phyloP scores from a whole-genome alignment of 2,797 vertebrate species.

The Phoxinus dragarum region DNA sequence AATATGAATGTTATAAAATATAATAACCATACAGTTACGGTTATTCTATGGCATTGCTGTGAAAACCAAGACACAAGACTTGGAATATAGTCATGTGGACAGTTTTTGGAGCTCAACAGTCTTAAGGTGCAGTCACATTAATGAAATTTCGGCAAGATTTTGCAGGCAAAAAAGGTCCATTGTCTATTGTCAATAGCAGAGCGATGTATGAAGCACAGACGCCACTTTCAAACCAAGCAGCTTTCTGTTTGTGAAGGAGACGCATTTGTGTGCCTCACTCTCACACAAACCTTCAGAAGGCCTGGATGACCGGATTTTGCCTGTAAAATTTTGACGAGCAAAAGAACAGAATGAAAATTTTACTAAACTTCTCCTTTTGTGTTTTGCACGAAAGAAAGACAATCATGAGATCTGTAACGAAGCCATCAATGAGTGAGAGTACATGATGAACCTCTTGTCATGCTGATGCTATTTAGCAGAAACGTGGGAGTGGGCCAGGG shows the following conservation, averaged over 20 bases:
- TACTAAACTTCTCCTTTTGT: background rate
- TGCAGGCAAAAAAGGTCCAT: background rate
- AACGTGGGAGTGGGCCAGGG: background rate
- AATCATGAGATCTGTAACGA: background rate
- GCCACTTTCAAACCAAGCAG: background rate
- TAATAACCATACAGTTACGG: too few species aligned
- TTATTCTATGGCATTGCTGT: too few species aligned
- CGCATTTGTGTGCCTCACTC: background rate
- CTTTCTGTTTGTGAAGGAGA: background rate
- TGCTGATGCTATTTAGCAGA: conserved; percentile 1
- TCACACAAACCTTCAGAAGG: background rate
- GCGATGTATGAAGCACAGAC: background rate
- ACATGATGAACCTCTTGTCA: background rate
- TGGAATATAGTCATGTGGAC: background rate
- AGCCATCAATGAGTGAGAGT: background rate
- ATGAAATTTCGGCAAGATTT: background rate
- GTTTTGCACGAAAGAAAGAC: background rate
- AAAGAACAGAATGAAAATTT: background rate
- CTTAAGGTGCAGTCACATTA: background rate
- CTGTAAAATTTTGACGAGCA: background rate
- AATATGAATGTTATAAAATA: too few species aligned
- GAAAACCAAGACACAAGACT: background rate
- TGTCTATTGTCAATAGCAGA: background rate
- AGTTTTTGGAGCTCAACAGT: background rate
- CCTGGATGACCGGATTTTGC: background rate